These are phyloP conservation scores for Darevskia mixta DNA, from an alignment of 2,797 vertebrate species.

Conservation along the genomic window DNA sequence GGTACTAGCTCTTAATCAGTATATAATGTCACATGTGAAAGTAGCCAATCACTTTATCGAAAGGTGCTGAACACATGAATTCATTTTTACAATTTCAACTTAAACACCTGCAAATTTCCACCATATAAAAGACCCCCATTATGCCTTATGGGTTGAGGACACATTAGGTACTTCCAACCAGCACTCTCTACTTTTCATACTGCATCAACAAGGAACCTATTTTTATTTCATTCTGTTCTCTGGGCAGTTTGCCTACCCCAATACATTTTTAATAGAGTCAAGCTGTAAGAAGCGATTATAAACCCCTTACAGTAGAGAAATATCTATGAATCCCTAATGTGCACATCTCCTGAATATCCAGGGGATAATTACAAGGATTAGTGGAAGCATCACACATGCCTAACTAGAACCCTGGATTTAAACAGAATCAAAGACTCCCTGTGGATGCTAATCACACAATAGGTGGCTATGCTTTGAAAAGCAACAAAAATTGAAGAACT, in stretches of 20 bases:
- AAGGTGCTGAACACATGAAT: background rate
- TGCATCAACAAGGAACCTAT: background rate
- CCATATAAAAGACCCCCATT: background rate
- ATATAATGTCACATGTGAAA: background rate
- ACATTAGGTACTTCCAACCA: background rate
- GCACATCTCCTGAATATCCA: background rate
- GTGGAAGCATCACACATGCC: background rate
- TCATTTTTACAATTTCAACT: background rate
- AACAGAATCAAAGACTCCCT: background rate
- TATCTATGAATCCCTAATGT: background rate
- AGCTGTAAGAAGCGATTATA: background rate
- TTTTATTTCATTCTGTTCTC: background rate
- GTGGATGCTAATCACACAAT: background rate
- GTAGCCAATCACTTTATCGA: background rate
- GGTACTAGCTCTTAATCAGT: background rate
- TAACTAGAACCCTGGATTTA: background rate
- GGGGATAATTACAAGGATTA: slow-evolving; percentile 14
- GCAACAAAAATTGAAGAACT: background rate
- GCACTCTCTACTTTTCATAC: background rate
- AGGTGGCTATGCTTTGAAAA: background rate
- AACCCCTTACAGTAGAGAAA: background rate
- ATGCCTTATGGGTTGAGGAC: background rate
- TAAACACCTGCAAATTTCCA: background rate
- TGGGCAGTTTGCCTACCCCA: background rate
- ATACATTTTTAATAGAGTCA: slow-evolving; percentile 31